Base-by-base conservation (phyloP, 1,140 invertebrate genomes). In the Cecropterus lyciades region DNA sequence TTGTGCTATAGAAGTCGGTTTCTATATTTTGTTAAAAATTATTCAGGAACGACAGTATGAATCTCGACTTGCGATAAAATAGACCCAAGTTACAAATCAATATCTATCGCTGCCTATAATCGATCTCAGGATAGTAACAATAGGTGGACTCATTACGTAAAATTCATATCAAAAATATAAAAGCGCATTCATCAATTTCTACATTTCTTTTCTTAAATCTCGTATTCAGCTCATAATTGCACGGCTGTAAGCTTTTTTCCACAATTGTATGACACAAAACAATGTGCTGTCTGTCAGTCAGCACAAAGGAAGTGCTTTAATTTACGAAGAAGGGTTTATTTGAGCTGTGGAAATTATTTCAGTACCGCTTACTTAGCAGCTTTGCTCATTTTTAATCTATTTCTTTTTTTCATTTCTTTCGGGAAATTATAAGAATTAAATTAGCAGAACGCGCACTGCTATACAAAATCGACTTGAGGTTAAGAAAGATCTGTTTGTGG, bases 261-360 rank as follows among this genome's bases (percentile, higher is more conserved):
- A 13, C 53, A 57, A 70, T 70, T 69, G 51, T 66, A 45, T 62
- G 56, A 42, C 52, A 64, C 67, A 65, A 69, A 73, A 76, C 74
- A 76, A 76, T 76, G 46, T 46, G 59, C 45, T 72, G 73, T 72
- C 65, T 57, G 66, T 72, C 60, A 64, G 63, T 69, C 69, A 49
- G 51, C 60, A 78, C 75, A 75, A 75, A 75, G 73, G 72, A 72
- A 75, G 63, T 70, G 68, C 65, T 78, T 72, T 75, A 78, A 78
- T 75, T 78, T 70, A 52, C 62, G 70, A 75, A 75, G 72, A 75
- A 75, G 73, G 75, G 75, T 78, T 57, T 78, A 75, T 67, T 69
- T 59, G 70, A 67, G 68, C 67, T 46, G 64, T 60, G 69, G 70
- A 71, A 71, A 72, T 73, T 70, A 69, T 72, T 70, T 69, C 55